Conservation (phyloP, 2,888 invertebrate genomes). For the Chloromyia formosa region DNA sequence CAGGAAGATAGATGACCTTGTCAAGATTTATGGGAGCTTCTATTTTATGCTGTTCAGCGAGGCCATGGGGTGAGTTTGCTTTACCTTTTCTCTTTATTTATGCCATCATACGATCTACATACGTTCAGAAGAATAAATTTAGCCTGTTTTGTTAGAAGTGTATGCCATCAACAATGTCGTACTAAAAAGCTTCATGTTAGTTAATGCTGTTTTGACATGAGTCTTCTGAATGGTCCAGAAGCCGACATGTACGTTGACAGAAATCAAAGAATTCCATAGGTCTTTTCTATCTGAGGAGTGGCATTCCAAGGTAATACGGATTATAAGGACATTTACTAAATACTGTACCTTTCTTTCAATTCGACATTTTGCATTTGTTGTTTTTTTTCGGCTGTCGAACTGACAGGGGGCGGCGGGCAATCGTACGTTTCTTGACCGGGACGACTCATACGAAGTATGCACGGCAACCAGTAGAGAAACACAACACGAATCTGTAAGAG, state of each 20-base stretch:
- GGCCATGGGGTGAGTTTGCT: no score
- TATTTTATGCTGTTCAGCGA: not conserved
- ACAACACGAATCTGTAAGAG: constrained; percentile 80
- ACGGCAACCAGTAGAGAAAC: constrained; percentile 97
- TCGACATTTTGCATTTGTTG: constrained; percentile 80
- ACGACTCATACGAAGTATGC: constrained; percentile 92
- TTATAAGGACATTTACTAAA: not conserved
- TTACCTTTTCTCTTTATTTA: no score
- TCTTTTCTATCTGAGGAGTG: no score
- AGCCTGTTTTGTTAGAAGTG: no score
- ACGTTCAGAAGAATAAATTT: no score
- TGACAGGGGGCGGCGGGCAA: constrained; percentile 65
- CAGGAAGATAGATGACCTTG: constrained; percentile 32
- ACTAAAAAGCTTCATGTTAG: no score
- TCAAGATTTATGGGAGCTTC: constrained; percentile 1
- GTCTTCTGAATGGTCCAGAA: not conserved
- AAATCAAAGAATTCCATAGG: no score
- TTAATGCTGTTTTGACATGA: not conserved
- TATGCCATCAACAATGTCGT: no score
- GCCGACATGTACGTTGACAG: no score
- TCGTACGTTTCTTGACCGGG: constrained; percentile 70
- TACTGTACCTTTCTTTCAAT: constrained; percentile 75
- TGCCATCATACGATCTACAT: no score
- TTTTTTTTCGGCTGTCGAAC: constrained; percentile 72
- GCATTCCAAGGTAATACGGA: not conserved